Evolutionary conservation across 2,888 invertebrate species (phyloP), one percentile per base, ranked within the genome.

Genomic region (Caenorhabditis panamensis): DNA sequence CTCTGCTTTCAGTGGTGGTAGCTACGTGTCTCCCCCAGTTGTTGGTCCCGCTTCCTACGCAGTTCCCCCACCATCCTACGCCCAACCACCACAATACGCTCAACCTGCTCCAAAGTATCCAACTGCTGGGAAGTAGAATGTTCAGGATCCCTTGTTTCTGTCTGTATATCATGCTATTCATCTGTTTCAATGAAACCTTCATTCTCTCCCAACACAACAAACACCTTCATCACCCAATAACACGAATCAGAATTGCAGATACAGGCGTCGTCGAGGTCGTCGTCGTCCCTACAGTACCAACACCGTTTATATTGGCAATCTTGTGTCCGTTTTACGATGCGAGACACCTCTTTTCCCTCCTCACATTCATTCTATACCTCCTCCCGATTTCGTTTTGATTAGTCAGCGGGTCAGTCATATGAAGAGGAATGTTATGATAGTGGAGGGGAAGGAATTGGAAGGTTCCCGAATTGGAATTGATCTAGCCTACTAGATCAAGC

Each of bases 291-390:
- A 66, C 66, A 66, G 75, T 75, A 66, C 56, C 54, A 54, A 56
- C 64, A 37, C 28, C 58, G 61, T 75, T 75, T 75, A 75, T 75
- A 67, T 64, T 61, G 75, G 61, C 72, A 72, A 72, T 72, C 63
- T 72, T 58, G 72, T 63, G 63, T 72, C 66, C 75, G 76, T 76
- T 68, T 76, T 68, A 76, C 76, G 67, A 68, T 77, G 63, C 77
- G 69, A 69, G 63, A 68, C 67, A 51, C 22, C 28, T 24, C 1
- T 2, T 24, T 9, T 6, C 31, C 9, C 31, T 37, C 61, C 51
- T 58, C 73, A 41, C 37, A 22, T 61, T 75, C 36, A n/a, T n/a
- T n/a, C n/a, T n/a, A n/a, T 59, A 59, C 66, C 59, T 75, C 68
- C n/a, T n/a, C n/a, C n/a, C 62, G 31, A 76, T 62, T 76, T 73